Percentiles rank a stretch among this genome's conserved stretches.
Conservation (phyloP, 2,113 vertebrate genomes). For the Silurus asotus region DNA sequence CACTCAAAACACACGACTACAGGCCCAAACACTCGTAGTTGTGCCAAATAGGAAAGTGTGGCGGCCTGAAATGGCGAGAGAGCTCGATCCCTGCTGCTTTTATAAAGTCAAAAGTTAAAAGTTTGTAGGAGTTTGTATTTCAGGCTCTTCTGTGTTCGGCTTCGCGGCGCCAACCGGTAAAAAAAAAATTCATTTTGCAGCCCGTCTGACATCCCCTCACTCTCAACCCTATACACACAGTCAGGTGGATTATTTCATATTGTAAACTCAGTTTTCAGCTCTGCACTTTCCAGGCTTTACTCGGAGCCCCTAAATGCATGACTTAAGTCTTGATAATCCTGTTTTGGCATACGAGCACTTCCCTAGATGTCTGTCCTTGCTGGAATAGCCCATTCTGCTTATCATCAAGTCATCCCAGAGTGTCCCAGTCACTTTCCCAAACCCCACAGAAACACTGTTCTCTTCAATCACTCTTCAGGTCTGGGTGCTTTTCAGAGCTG, state of each 20-base stretch:
- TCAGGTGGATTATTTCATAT: conserved; percentile 37
- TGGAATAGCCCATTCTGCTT: conserved; percentile 30
- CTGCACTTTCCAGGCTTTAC: conserved; percentile 31
- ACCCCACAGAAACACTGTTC: background rate
- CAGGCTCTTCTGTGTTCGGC: background rate
- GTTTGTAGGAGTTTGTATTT: background rate
- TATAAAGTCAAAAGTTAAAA: background rate
- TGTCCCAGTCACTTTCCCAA: no score
- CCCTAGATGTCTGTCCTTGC: conserved; percentile 19
- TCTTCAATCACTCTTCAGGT: background rate
- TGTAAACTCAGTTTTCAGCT: conserved; percentile 43
- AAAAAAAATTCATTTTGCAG: conserved; percentile 19
- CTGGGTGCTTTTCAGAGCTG: background rate
- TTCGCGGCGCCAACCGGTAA: background rate
- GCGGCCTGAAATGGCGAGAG: background rate
- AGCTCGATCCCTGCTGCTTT: background rate
- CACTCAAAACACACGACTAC: conserved; percentile 4
- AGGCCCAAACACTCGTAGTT: conserved; percentile 13
- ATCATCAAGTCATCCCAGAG: conserved; percentile 1
- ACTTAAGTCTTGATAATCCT: background rate
- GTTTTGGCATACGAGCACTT: conserved; percentile 40
- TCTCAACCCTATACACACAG: background rate
- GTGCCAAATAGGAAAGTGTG: background rate
- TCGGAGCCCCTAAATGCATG: conserved; percentile 3
- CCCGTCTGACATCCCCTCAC: background rate